Base-by-base conservation (phyloP, 2,113 vertebrate genomes). In the Stegastes partitus region DNA sequence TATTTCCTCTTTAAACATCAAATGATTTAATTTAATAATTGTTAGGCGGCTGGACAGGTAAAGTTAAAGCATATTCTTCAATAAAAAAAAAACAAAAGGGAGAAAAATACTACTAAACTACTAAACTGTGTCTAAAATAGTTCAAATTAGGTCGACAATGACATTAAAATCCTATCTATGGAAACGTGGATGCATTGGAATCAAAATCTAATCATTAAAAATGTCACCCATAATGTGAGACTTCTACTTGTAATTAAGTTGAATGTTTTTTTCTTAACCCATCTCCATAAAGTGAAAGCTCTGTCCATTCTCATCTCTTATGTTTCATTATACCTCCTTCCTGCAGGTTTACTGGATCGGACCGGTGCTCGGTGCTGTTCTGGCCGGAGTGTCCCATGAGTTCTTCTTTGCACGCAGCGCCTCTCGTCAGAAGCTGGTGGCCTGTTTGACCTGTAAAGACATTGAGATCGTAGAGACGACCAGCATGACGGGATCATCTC, bases 291-390 rank as follows among this genome's bases (percentile, higher is more conserved):
- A 18, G 1, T 34, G 31, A 8, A 9, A 34, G 31, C 31, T 34
- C 31, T 34, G 8, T n/a, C 37, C 1, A 0, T 5, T 9, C 3
- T 11, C 50, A 7, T 44, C 11, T 56, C n/a, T 21, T 22, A 11
- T 10, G 15, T 67, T 16, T 31, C 4, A 25, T 21, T 42, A 0
- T 18, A 6, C 23, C 2, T 55, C 12, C 37, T 23, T 25, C 56
- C 28, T 26, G 10, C 81, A 95, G 95, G 95, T 96, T 22, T 96
- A 94, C 62, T 96, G 95, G 95, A 90, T 96, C 18, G 95, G 95
- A 3, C 96, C 94, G 0, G 88, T 92, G 61, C 61, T 95, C 2
- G 96, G 96, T 0, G 94, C 95, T 0, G 51, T 95, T 1, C 89
- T 96, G 57, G 95, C 93, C 0, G 95, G 92, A 10, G 34, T 96